Conservation (phyloP, 2,797 vertebrate genomes). For the Pampus argenteus region DNA sequence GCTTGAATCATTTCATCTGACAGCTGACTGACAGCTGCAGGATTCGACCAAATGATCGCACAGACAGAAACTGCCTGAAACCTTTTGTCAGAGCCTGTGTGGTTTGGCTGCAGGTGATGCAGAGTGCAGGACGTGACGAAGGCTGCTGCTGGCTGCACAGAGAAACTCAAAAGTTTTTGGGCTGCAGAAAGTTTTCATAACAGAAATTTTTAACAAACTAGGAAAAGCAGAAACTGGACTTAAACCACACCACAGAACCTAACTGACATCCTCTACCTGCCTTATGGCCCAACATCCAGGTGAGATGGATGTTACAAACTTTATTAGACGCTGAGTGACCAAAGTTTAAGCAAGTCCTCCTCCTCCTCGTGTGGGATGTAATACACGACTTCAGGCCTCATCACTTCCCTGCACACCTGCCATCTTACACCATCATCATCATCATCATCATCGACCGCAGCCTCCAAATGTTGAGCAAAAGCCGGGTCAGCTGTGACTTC, state of each 20-base stretch:
- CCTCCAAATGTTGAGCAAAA: background rate
- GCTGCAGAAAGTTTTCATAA: no score
- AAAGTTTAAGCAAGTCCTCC: no score
- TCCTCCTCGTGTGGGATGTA: background rate
- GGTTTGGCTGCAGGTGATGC: conserved; percentile 7
- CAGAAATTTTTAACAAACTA: no score
- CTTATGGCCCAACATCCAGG: no score
- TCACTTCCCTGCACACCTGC: conserved; percentile 12
- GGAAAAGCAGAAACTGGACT: no score
- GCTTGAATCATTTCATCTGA: background rate
- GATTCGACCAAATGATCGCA: background rate
- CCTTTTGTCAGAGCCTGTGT: background rate
- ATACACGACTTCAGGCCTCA: background rate
- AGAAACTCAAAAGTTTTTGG: no score
- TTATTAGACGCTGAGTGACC: no score
- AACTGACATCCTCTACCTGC: no score
- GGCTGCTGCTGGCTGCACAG: no score
- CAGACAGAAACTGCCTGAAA: background rate
- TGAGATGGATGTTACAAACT: no score
- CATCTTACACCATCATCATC: conserved; percentile 3
- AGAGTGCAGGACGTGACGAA: background rate
- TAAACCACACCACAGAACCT: no score
- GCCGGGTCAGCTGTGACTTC: background rate
- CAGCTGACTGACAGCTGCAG: conserved; percentile 23
- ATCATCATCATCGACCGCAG: background rate